These are phyloP conservation scores for Diadegma fenestrale DNA, from an alignment of 2,888 invertebrate species.

Conservation along the genomic window DNA sequence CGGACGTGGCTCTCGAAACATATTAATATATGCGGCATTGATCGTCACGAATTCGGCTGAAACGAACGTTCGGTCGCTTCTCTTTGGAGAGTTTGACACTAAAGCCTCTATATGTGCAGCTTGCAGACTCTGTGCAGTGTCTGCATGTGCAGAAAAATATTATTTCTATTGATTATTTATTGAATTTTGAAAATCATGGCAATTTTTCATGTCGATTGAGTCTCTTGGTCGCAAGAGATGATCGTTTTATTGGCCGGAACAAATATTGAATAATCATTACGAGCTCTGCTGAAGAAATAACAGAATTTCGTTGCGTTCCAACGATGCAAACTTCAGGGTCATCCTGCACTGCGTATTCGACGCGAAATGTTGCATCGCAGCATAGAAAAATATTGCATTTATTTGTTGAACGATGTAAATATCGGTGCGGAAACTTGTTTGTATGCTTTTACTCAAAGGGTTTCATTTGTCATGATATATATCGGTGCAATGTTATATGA, in stretches of 20 bases:
- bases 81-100: background rate
- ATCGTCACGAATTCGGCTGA: background rate
- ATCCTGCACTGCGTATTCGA: background rate
- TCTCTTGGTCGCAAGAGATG: too few relatives aligned
- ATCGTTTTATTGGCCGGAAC: too few relatives aligned
- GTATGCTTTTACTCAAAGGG: constrained; percentile 6
- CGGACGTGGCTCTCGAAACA: background rate
- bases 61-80: background rate
- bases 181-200: too few relatives aligned
- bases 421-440: background rate
- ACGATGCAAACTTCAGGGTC: too few relatives aligned
- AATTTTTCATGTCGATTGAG: too few relatives aligned
- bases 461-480: constrained; percentile 17
- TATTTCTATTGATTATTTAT: too few relatives aligned
- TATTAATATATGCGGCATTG: background rate
- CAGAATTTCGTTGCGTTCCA: too few relatives aligned
- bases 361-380: background rate
- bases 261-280: too few relatives aligned
- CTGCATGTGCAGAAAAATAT: too few relatives aligned
- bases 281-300: too few relatives aligned
- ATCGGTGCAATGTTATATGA: constrained; percentile 42
- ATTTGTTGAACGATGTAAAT: constrained; percentile 1
- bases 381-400: background rate
- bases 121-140: too few relatives aligned
- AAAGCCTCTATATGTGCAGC: background rate